Base-by-base conservation (phyloP, 2,797 vertebrate genomes). In the Petrocephalus schoutedeni region DNA sequence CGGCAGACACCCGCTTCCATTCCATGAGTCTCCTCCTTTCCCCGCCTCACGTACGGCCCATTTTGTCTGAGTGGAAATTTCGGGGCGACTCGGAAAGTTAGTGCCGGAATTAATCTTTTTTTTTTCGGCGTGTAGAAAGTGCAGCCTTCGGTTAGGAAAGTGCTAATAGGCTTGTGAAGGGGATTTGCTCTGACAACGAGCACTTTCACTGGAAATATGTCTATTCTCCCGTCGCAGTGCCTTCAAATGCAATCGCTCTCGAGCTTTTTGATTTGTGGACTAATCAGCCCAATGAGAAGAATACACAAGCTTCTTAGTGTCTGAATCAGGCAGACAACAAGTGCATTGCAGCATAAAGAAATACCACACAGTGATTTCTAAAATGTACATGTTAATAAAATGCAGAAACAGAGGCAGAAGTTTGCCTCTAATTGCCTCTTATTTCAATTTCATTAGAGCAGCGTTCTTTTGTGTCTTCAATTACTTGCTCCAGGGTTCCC, bases 111-210 rank as follows among this genome's bases (percentile, higher is more conserved):
- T 23, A 57, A 32, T 85, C 54, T 85, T 56, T 56, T 85, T 56
- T 85, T 53, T 28, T 56, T 36, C 32, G 28, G 1, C 28, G 28
- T 74, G 67, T 57, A 85, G 21, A 85, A 85, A 85, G 23, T 56
- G 87, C 53, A 58, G 85, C 57, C 85, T 54, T 58, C 10, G 10
- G 54, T 51, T 71, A 67, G 14, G 9, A 23, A 74, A 41, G 51
- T 57, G 51, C 64, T 32, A 77, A 54, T 45, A 77, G 83, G 51
- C 61, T 56, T 41, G 53, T 71, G 92, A 91, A 91, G 90, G 57
- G 90, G 89, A 91, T 74, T 92, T 89, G 89, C 91, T 91, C 93
- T 91, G 92, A 93, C 92, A 94, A 91, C 94, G 94, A 95, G 92
- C 91, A 91, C 92, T 93, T 91, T 89, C 88, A 91, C 91, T 77